Evolutionary conservation across 2,888 invertebrate species (phyloP).

Genomic region (Caradrina clavipalpis): DNA sequence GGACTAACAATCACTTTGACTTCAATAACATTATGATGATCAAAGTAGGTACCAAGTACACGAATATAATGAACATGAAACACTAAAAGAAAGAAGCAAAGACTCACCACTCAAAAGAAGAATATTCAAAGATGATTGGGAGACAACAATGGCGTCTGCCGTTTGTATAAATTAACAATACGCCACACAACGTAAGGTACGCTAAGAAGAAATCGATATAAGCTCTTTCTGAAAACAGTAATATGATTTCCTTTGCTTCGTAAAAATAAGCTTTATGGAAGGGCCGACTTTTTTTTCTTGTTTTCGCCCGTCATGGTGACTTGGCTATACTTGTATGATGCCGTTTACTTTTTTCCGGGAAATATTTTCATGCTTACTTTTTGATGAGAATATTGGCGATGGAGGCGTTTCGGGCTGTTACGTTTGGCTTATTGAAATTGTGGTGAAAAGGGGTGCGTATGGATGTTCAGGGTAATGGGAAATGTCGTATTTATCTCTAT

Average conservation of each 20-base stretch:
- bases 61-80: constrained; percentile 31
- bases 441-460: constrained; percentile 13
- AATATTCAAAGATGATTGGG: constrained; percentile 60
- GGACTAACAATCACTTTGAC: too few relatives aligned
- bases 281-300: constrained; percentile 31
- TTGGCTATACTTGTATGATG: constrained; percentile 33
- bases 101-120: constrained; percentile 32
- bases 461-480: not conserved
- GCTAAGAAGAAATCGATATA: constrained; percentile 75
- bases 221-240: constrained; percentile 66
- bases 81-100: constrained; percentile 26
- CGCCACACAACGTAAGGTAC: constrained; percentile 58
- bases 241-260: constrained; percentile 65
- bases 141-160: constrained; percentile 62
- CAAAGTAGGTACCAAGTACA: not conserved
- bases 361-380: constrained; percentile 36
- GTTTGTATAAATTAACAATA: constrained; percentile 69
- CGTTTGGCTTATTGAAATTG: constrained; percentile 45
- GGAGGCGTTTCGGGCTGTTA: constrained; percentile 23
- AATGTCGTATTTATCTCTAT: not conserved
- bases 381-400: constrained; percentile 37
- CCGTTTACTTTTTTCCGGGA: constrained; percentile 26
- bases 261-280: constrained; percentile 62
- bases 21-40: not conserved
- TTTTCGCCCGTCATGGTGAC: constrained; percentile 52